phyloP scores from a whole-genome alignment of 2,888 invertebrate species.

The Hyles lineata region DNA sequence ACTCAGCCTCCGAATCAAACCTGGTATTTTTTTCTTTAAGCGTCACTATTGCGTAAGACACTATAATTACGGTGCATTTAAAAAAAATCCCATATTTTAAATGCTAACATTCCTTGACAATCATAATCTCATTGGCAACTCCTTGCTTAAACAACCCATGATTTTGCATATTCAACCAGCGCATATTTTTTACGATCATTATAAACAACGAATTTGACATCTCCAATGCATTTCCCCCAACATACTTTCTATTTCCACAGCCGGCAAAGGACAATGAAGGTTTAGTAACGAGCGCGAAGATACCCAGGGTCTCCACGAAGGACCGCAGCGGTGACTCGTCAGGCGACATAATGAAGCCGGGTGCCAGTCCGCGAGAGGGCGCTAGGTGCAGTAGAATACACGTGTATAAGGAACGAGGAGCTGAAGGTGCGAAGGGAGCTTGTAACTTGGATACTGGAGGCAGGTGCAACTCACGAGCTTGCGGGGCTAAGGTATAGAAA shows the following conservation, averaged over 20 bases:
- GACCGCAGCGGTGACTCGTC: background rate
- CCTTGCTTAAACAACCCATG: too few species aligned
- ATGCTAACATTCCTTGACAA: too few species aligned
- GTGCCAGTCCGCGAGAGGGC: background rate
- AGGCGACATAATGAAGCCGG: constrained; percentile 20
- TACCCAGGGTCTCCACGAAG: background rate
- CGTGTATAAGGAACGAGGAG: background rate
- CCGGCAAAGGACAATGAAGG: constrained; percentile 4
- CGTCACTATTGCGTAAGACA: background rate
- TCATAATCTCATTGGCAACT: too few species aligned
- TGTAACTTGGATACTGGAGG: constrained; percentile 14
- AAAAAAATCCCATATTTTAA: too few species aligned
- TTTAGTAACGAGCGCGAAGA: background rate
- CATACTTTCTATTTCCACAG: background rate
- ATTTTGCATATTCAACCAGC: too few species aligned
- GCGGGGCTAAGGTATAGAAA: constrained; percentile 5
- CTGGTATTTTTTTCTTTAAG: constrained; percentile 40
- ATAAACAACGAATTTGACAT: background rate
- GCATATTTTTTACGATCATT: too few species aligned
- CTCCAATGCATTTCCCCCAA: background rate
- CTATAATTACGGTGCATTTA: too few species aligned
- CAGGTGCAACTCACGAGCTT: background rate
- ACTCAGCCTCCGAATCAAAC: constrained; percentile 59
- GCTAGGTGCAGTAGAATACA: background rate
- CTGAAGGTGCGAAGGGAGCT: background rate